phyloP scores from a whole-genome alignment of 92 coral and sea anemone genomes.

The Palythoa caribaeorum region DNA sequence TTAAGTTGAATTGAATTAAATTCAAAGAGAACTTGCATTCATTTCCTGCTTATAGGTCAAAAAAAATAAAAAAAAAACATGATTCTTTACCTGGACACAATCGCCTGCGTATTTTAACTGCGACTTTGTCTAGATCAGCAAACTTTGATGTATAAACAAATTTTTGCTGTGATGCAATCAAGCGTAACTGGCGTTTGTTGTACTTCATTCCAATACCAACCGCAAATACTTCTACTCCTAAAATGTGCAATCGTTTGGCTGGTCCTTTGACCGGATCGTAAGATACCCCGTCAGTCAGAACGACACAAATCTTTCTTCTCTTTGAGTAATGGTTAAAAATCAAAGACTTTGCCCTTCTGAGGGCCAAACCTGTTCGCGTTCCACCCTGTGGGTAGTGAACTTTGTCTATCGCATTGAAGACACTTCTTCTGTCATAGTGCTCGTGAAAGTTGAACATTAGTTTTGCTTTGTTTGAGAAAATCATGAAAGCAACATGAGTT shows the following conservation, averaged over 20 bases:
- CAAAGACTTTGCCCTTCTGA: constrained; percentile 76
- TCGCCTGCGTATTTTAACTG: constrained; percentile 27
- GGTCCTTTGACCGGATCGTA: constrained; percentile 33
- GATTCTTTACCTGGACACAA: constrained; percentile 44
- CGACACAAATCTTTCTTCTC: constrained; percentile 50
- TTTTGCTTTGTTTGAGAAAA: constrained; percentile 75
- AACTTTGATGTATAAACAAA: constrained; percentile 40
- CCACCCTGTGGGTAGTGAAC: constrained; percentile 85
- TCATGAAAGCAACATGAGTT: constrained; percentile 85
- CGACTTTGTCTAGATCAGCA: constrained; percentile 36
- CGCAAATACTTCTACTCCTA: constrained; percentile 40
- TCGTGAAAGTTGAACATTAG: constrained; percentile 76
- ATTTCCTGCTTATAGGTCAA: not conserved
- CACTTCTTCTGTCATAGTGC: constrained; percentile 72
- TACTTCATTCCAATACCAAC: constrained; percentile 28
- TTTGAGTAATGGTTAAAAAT: constrained; percentile 61
- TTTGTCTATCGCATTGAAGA: constrained; percentile 77
- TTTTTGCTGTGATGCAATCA: constrained; percentile 25
- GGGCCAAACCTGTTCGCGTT: constrained; percentile 87
- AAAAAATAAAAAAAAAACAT: not conserved
- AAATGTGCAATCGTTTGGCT: constrained; percentile 32
- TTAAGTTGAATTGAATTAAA: too few species aligned
- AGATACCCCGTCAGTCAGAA: constrained; percentile 45
- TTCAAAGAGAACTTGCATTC: not conserved
- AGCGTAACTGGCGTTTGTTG: constrained; percentile 37